phyloP scores from a whole-genome alignment of 2,888 invertebrate species.

The Drosophila bunnanda region DNA sequence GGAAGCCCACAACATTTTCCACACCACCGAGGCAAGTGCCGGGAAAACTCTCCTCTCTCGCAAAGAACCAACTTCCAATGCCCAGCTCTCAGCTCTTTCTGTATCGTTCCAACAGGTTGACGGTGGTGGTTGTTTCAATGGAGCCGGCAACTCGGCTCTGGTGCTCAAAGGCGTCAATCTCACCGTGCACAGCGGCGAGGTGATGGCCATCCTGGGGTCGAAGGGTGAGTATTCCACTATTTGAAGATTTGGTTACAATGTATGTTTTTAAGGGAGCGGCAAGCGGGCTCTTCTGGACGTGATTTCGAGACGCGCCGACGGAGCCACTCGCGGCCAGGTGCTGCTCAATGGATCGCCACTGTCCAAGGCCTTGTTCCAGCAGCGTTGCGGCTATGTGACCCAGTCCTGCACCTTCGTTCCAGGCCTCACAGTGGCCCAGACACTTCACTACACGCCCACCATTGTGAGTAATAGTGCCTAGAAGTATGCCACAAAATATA shows the following conservation, averaged over 20 bases:
- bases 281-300: conserved; percentile 97
- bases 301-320: conserved; percentile 92
- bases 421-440: conserved; percentile 95
- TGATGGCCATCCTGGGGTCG: conserved; percentile 96
- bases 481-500: neutral
- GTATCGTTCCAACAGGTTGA: conserved; percentile 87
- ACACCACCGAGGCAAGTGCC: conserved; percentile 91
- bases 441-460: conserved; percentile 91
- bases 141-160: conserved; percentile 92
- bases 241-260: too few species aligned
- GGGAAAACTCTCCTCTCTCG: conserved; percentile 23
- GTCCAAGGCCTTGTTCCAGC: conserved; percentile 92
- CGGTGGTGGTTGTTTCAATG: conserved; percentile 90
- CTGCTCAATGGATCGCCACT: conserved; percentile 94
- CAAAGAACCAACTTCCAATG: conserved; percentile 6
- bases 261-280: conserved; percentile 90
- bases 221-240: conserved; percentile 88
- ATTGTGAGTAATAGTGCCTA: conserved; percentile 86
- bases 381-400: conserved; percentile 94
- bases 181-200: conserved; percentile 95
- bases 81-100: conserved; percentile 38
- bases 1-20: conserved; percentile 94
- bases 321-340: conserved; percentile 94
- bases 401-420: conserved; percentile 94
- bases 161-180: conserved; percentile 97